Conservation (phyloP, 64 coral and sea anemone genomes). For the Anthopleura sola region DNA sequence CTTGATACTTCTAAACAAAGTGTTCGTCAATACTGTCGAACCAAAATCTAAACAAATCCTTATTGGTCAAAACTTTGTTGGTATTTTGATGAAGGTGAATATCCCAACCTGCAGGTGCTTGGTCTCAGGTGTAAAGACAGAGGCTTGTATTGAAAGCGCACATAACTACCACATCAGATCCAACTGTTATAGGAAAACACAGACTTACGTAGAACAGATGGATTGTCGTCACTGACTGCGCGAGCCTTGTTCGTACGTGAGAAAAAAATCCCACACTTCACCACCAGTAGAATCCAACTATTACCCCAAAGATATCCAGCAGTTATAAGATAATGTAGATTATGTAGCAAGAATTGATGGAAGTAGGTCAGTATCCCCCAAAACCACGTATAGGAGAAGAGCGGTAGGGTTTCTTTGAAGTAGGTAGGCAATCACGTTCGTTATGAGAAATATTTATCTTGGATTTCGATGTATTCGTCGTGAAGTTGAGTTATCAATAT, state of each 20-base stretch:
- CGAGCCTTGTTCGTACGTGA: not conserved
- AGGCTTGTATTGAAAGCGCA: not conserved
- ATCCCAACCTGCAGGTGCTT: no score
- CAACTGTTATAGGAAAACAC: not conserved
- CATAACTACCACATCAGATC: not conserved
- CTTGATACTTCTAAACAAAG: no score
- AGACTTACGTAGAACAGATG: not conserved
- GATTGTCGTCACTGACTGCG: not conserved
- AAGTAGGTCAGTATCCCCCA: not conserved
- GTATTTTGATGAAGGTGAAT: no score
- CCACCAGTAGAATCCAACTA: not conserved
- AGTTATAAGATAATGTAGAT: not conserved
- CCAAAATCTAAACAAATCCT: no score
- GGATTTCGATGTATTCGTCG: not conserved
- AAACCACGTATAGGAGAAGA: not conserved
- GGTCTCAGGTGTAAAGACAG: no score
- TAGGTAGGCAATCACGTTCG: not conserved
- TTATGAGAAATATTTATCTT: not conserved
- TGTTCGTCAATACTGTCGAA: no score
- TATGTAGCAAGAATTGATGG: no score
- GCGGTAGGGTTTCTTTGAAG: not conserved
- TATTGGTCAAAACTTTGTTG: no score
- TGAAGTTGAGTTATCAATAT: not conserved
- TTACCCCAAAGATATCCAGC: not conserved
- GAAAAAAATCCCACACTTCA: not conserved